Conservation (phyloP, 2,113 vertebrate species). For the Heloderma charlesbogerti region DNA sequence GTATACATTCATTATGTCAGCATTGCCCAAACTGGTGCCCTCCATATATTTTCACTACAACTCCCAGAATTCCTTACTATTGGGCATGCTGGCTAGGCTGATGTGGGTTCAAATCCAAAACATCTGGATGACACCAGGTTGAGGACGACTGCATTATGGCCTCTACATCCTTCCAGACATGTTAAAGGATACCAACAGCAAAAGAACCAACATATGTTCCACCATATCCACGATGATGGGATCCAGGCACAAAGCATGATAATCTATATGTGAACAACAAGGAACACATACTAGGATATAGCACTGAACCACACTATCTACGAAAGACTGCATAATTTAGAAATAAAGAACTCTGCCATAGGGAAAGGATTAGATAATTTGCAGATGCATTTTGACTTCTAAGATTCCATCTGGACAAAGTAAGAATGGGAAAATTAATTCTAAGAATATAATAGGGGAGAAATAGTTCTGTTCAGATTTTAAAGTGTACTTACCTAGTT, state of each 20-base stretch:
- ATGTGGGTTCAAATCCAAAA: too few species aligned
- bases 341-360: background rate
- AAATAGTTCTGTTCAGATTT: too few species aligned
- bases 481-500: too few species aligned
- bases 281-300: background rate
- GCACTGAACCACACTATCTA: background rate
- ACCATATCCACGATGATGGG: background rate
- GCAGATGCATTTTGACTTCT: background rate
- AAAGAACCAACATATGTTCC: background rate
- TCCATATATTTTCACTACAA: too few species aligned
- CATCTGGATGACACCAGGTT: too few species aligned
- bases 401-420: background rate
- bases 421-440: background rate
- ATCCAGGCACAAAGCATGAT: background rate
- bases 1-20: background rate
- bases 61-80: too few species aligned
- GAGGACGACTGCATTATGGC: too few species aligned
- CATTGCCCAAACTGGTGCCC: too few species aligned
- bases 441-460: background rate
- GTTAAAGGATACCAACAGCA: background rate
- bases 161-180: background rate
- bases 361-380: background rate
- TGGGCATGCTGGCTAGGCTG: too few species aligned
- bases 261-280: background rate
- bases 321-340: background rate